Conservation (phyloP, 2,888 invertebrate genomes). For the Acholoe squamosa region DNA sequence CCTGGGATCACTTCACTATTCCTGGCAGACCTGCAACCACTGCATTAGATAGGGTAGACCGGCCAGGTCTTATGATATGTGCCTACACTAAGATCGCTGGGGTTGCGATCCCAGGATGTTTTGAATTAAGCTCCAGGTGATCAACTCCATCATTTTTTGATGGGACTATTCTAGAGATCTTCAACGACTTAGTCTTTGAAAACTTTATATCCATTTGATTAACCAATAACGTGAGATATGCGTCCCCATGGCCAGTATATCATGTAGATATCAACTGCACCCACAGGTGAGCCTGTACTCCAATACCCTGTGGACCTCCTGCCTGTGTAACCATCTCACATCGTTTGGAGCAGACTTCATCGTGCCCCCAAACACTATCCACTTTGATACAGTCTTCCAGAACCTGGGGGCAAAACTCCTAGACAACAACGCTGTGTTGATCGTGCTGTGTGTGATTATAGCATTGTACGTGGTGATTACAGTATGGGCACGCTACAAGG, state of each 20-base stretch:
- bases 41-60: too few relatives aligned
- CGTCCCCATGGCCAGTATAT: background rate
- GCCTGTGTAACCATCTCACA: conserved; percentile 59
- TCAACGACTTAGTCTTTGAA: too few relatives aligned
- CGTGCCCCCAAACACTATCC: conserved; percentile 81
- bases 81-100: too few relatives aligned
- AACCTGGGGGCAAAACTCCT: conserved; percentile 77
- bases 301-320: conserved; percentile 44
- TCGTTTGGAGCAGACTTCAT: conserved; percentile 78
- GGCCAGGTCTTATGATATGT: too few relatives aligned
- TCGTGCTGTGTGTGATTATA: conserved; percentile 78
- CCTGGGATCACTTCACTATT: too few relatives aligned
- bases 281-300: conserved; percentile 32
- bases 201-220: background rate
- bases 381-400: conserved; percentile 82
- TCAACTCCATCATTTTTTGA: too few relatives aligned
- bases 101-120: too few relatives aligned
- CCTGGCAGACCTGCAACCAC: too few relatives aligned
- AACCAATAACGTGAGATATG: background rate
- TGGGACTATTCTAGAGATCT: too few relatives aligned
- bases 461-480: conserved; percentile 77
- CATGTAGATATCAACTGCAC: background rate
- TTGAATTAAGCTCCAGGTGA: too few relatives aligned
- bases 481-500: conserved; percentile 81
- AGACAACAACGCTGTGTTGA: conserved; percentile 82